phyloP scores from a whole-genome alignment of 2,888 invertebrate species.

The Drosophila meridionalis region DNA sequence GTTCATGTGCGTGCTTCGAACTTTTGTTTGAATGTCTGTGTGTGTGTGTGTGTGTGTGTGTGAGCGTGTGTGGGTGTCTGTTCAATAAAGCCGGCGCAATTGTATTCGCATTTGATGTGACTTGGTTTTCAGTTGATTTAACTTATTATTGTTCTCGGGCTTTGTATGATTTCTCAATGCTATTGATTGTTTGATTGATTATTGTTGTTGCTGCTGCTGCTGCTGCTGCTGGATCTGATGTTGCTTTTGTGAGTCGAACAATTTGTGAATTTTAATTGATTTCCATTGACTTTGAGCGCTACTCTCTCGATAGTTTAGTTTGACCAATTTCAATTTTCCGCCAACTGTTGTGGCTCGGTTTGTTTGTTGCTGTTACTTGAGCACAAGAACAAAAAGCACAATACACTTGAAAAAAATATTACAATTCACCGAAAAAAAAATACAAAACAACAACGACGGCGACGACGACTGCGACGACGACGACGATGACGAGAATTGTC shows the following conservation, averaged over 20 bases:
- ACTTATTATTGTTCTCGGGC: conserved; percentile 28
- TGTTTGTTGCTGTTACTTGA: background rate
- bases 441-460: background rate
- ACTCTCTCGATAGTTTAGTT: background rate
- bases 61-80: background rate
- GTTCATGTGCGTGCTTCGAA: conserved; percentile 41
- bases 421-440: conserved; percentile 34
- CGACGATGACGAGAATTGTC: background rate
- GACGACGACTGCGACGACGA: background rate
- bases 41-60: conserved; percentile 2
- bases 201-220: conserved; percentile 39
- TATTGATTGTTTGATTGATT: conserved; percentile 56
- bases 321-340: background rate
- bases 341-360: conserved; percentile 10
- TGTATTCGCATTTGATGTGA: conserved; percentile 40
- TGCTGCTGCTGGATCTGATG: conserved; percentile 1
- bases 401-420: conserved; percentile 35
- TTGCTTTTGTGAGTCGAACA: conserved; percentile 5
- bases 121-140: conserved; percentile 50
- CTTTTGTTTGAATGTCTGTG: conserved; percentile 3
- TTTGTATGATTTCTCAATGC: conserved; percentile 36
- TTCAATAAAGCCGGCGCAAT: conserved; percentile 40
- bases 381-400: conserved; percentile 25
- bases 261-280: conserved; percentile 17
- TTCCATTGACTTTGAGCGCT: background rate